Evolutionary conservation across 2,113 vertebrate genomes (phyloP).

Genomic region (Sula dactylatra): DNA sequence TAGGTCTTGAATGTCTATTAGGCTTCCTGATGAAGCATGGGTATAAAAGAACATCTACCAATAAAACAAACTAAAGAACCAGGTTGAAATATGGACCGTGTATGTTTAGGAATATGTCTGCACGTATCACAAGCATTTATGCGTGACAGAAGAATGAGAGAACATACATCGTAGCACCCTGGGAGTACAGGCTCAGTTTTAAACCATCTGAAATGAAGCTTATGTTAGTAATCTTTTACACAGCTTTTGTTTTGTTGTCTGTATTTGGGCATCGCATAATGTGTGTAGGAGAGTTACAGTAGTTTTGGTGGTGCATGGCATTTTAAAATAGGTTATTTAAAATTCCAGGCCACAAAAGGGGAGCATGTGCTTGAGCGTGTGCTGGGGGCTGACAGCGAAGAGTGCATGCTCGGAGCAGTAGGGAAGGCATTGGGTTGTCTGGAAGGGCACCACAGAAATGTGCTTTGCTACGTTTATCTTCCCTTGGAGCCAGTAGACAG

Average conservation of each 20-base stretch:
- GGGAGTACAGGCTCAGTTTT: not conserved
- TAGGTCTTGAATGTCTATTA: not conserved
- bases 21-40: not conserved
- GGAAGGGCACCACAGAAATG: not conserved
- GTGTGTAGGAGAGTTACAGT: not conserved
- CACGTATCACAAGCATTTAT: not conserved
- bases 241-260: not conserved
- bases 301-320: not conserved
- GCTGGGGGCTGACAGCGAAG: not conserved
- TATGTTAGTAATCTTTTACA: not conserved
- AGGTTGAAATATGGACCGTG: not conserved
- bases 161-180: not conserved
- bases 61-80: not conserved
- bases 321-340: not conserved
- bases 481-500: not conserved
- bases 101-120: not conserved
- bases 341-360: not conserved
- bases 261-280: not conserved
- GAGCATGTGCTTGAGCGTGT: rapidly evolving
- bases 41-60: not conserved
- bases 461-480: not conserved
- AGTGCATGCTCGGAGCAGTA: rapidly evolving
- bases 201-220: not conserved
- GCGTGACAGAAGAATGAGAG: not conserved
- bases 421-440: not conserved